phyloP scores from a whole-genome alignment of 2,797 vertebrate species.

The Chaenodraco wilsoni region DNA sequence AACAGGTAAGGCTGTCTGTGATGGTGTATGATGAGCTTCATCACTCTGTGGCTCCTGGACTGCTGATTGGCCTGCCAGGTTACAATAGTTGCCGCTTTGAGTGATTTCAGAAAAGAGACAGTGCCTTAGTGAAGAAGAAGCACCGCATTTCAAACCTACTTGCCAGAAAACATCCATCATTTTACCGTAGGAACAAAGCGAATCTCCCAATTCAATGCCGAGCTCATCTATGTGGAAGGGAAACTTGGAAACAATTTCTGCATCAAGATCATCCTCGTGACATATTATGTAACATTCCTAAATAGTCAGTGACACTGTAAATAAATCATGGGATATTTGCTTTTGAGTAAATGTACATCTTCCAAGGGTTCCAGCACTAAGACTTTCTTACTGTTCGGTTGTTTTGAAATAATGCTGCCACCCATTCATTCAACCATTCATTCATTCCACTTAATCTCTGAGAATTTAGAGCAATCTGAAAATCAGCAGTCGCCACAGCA shows the following conservation, averaged over 20 bases:
- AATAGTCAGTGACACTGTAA: not conserved
- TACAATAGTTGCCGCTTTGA: slow-evolving; percentile 34
- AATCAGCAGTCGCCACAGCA: slow-evolving; percentile 73
- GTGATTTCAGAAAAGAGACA: slow-evolving; percentile 13
- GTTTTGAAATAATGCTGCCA: slow-evolving; percentile 52
- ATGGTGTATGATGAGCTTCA: slow-evolving; percentile 27
- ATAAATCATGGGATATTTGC: slow-evolving; percentile 1
- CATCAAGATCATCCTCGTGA: not conserved
- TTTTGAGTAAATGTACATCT: slow-evolving; percentile 9
- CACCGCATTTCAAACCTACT: not conserved
- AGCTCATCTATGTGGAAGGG: not conserved
- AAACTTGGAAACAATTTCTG: slow-evolving; percentile 4
- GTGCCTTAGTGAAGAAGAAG: slow-evolving; percentile 17
- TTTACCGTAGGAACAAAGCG: slow-evolving; percentile 21
- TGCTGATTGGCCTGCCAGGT: slow-evolving; percentile 27
- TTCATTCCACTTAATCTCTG: slow-evolving; percentile 82
- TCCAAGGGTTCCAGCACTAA: slow-evolving; percentile 3
- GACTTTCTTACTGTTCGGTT: slow-evolving; percentile 27
- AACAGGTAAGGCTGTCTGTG: slow-evolving; percentile 10
- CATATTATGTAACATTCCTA: not conserved
- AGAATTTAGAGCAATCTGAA: slow-evolving; percentile 84
- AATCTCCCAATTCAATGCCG: slow-evolving; percentile 12
- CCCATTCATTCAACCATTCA: slow-evolving; percentile 76
- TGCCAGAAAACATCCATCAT: slow-evolving; percentile 30
- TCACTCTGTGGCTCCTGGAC: slow-evolving; percentile 22